These are phyloP conservation scores for Panopea generosa DNA, from an alignment of 2,888 invertebrate genomes.

Conservation along the genomic window DNA sequence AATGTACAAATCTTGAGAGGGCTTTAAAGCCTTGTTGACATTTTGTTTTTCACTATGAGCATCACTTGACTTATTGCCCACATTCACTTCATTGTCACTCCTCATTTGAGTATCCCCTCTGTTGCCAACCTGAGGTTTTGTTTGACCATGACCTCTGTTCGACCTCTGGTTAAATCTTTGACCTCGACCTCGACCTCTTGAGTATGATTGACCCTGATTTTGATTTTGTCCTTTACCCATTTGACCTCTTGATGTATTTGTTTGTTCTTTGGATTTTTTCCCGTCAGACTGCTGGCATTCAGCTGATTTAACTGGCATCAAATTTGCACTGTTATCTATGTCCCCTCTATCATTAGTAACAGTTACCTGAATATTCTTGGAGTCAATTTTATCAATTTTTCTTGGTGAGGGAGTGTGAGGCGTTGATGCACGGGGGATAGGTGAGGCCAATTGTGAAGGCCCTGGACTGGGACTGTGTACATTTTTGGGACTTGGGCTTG, in stretches of 20 bases:
- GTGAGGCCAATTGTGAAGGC: conserved; percentile 13
- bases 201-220: conserved; percentile 48
- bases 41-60: not conserved
- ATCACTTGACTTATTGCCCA: not conserved
- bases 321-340: not conserved
- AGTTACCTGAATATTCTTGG: conserved; percentile 74
- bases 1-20: conserved; percentile 47
- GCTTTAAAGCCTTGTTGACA: conserved; percentile 18
- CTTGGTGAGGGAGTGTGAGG: conserved; percentile 43
- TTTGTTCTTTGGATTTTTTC: no score
- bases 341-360: conserved; percentile 60
- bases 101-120: not conserved
- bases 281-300: conserved; percentile 11
- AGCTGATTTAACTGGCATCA: conserved; percentile 25
- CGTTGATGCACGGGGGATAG: no score
- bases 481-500: conserved; percentile 41
- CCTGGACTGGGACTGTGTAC: conserved; percentile 49
- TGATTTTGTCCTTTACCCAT: conserved; percentile 10
- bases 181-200: conserved; percentile 53
- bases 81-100: not conserved
- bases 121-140: conserved; percentile 12
- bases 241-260: no score
- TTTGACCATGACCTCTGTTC: conserved; percentile 27
- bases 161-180: conserved; percentile 50
- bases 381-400: conserved; percentile 46